Evolutionary conservation across 23 tunicate genomes (phyloP), one percentile per base, ranked within the genome.

Genomic region (Ciona savignyi): DNA sequence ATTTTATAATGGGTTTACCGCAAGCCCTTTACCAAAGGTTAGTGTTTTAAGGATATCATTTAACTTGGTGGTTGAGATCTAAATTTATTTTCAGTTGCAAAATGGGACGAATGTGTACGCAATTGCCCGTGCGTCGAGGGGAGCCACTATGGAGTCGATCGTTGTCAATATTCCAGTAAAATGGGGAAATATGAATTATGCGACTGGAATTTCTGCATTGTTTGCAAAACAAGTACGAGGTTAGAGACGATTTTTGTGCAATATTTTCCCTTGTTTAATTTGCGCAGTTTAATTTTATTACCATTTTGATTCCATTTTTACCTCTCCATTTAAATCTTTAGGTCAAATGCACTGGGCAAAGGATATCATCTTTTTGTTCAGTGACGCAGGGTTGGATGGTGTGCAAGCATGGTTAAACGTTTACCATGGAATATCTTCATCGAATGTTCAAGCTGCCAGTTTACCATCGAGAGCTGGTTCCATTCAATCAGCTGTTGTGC

Each of bases 101-200:
- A 82, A 89, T 74, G 88, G 88, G 2, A 89, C 88, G 21, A 89
- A 89, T 72, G 71, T 83, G 60, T 89, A 89, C 64, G 96, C 84
- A 30, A 68, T 89, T 30, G 66, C 83, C 20, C 77, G 96, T 2
- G 88, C 88, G 0, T 62, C 74, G 29, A 66, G 96, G 29, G 65
- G 79, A 26, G 74, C 88, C 32, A 83, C 88, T 68, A 80, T 84
- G 2, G 96, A 89, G 51, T 67, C 74, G 19, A 74, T 89, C 48
- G 88, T 89, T 34, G 51, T 89, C 0, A 89, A 89, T 51, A 61
- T 89, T 83, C 96, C 96, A 23, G 31, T 89, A 24, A 3, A 23
- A 30, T 49, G 60, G 4, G 76, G 68, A 15, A 26, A 27, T 27
- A 31, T 33, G 28, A 89, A 89, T 62, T 83, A 71, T 78, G 96